Evolutionary conservation across 1,140 invertebrate genomes (phyloP), one percentile per base, ranked within the genome.

Genomic region (Trichonephila clavata): DNA sequence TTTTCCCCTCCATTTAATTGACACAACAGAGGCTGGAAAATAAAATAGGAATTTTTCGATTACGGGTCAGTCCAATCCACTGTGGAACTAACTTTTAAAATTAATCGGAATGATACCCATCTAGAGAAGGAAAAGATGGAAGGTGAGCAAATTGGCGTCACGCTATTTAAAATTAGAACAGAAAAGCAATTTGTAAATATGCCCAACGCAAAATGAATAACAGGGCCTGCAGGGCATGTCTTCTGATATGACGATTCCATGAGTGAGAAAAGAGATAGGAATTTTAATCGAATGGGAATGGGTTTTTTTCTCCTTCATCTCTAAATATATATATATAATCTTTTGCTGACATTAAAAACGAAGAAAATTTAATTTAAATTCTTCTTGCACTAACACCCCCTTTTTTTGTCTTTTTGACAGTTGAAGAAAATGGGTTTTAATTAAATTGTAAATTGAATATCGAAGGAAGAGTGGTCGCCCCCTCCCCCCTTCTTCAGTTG

Each of bases 141-240:
- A 65, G 59, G 7, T 50, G 27, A 27, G 60, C 27, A 86, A 61
- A 86, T 60, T 32, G 27, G 27, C 27, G 57, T 61, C 60, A 60
- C 27, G 60, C 27, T 20, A 61, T 61, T 61, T 61, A 86, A 86
- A 86, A 86, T 61, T 60, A 86, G 27, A 86, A 86, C 71, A 86
- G 60, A 18, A 86, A 86, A 32, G 84, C 59, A 86, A 86, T 86
- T 86, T 86, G 84, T 86, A 86, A 86, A 60, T 86, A 77, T 77
- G 84, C 84, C 84, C 50, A 63, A 27, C 18, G 24, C 50, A 59
- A 24, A n/a, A 86, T 59, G 59, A 27, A 86, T 86, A 86, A 86
- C 59, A 16, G 24, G 61, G 59, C 84, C 84, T 59, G n/a, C 16
- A 24, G 84, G 84, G 84, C 14, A 59, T 57, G n/a, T 59, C 24